These are phyloP conservation scores for Orchesella flavescens DNA, from an alignment of 2,888 invertebrate species.

Conservation along the genomic window DNA sequence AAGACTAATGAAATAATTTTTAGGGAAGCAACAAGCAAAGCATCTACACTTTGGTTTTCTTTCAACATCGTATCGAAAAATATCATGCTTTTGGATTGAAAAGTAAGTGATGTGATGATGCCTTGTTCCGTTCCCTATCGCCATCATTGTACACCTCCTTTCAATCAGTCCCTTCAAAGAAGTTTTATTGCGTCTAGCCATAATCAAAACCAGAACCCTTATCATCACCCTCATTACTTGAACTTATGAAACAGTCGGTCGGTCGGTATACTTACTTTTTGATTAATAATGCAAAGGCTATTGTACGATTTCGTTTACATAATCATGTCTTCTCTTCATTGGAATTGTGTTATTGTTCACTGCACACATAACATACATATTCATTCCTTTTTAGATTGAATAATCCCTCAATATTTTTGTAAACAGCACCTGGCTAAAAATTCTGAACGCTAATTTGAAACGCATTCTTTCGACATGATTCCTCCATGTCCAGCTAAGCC, in stretches of 20 bases:
- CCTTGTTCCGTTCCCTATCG: too few relatives aligned
- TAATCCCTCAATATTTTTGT: background rate
- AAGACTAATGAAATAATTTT: too few relatives aligned
- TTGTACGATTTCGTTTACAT: background rate
- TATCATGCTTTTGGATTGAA: too few relatives aligned
- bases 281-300: slow-evolving; percentile 1
- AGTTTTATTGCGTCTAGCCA: slow-evolving; percentile 29
- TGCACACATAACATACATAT: background rate
- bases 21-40: too few relatives aligned
- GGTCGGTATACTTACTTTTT: slow-evolving; percentile 27
- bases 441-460: background rate
- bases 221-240: slow-evolving; percentile 12
- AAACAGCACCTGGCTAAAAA: background rate
- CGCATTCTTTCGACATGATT: too few relatives aligned
- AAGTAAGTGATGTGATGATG: too few relatives aligned
- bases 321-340: background rate
- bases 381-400: background rate
- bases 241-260: background rate
- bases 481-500: too few relatives aligned
- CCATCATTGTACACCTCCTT: slow-evolving; percentile 1
- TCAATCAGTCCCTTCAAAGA: slow-evolving; percentile 12
- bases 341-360: background rate
- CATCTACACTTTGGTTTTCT: too few relatives aligned
- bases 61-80: too few relatives aligned
- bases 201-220: slow-evolving; percentile 9